Base-by-base conservation (phyloP, 2,888 invertebrate genomes). In the Invenusta paracnida region DNA sequence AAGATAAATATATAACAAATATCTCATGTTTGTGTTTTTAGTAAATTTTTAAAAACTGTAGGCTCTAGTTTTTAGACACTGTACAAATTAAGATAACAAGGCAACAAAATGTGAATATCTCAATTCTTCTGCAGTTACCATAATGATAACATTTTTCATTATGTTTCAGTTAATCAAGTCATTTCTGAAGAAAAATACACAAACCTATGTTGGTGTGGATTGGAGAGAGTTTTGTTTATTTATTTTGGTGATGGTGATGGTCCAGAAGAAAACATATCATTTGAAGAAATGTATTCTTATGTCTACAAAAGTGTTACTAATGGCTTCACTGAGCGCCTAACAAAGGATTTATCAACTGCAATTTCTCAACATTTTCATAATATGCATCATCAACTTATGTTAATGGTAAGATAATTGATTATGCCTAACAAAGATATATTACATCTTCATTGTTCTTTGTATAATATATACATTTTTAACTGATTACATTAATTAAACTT, bases 391-490 rank as follows among this genome's bases (percentile, higher is more conserved):
- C 73, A 73, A 25, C 73, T 73, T n/a, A 25, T 73, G 17, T 73
- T 73, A 73, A 73, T 73, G 73, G 73, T 73, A 73, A 73, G 73
- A n/a, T n/a, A n/a, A n/a, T n/a, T n/a, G n/a, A n/a, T n/a, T n/a
- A n/a, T n/a, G n/a, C n/a, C n/a, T n/a, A n/a, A n/a, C n/a, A n/a
- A n/a, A n/a, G n/a, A n/a, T n/a, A n/a, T n/a, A n/a, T n/a, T n/a
- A n/a, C n/a, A n/a, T n/a, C n/a, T n/a, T n/a, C n/a, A n/a, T n/a
- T n/a, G n/a, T n/a, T n/a, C n/a, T n/a, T n/a, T n/a, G n/a, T n/a
- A n/a, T n/a, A n/a, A n/a, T n/a, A n/a, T n/a, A n/a, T n/a, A n/a
- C n/a, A n/a, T n/a, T n/a, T n/a, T n/a, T n/a, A n/a, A n/a, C n/a
- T n/a, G n/a, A n/a, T n/a, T n/a, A n/a, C n/a, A n/a, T n/a, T n/a